Percentiles rank a stretch among this genome's conserved stretches.
phyloP scores from a whole-genome alignment of 1,140 invertebrate species.

The Drosophila mauritiana region DNA sequence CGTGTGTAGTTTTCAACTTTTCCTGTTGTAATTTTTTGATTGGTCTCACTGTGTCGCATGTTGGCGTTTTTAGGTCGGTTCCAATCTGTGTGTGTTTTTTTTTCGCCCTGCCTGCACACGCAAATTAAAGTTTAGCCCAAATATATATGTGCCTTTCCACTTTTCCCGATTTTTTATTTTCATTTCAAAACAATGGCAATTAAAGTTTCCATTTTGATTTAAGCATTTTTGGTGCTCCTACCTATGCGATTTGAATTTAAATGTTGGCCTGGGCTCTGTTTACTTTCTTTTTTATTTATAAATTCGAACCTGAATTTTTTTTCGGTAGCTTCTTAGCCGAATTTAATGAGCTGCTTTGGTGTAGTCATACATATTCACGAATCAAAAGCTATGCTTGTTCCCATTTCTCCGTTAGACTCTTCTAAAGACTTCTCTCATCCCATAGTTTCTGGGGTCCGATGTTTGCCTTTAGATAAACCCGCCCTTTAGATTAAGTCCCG shows the following conservation, averaged over 20 bases:
- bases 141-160: conserved; percentile 6
- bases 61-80: conserved; percentile 71
- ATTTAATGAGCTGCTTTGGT: conserved; percentile 12
- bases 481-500: conserved; percentile 29
- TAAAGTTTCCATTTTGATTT: conserved; percentile 11
- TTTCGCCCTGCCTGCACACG: conserved; percentile 34
- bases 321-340: conserved; percentile 9
- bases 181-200: conserved; percentile 6
- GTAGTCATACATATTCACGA: conserved; percentile 28
- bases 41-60: conserved; percentile 66
- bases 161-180: conserved; percentile 8
- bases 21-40: conserved; percentile 48
- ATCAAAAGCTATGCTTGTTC: conserved; percentile 20
- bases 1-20: conserved; percentile 39
- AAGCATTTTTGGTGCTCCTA: not conserved
- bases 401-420: conserved; percentile 16
- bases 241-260: conserved; percentile 23
- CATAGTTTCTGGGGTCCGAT: conserved; percentile 13
- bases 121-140: conserved; percentile 38
- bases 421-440: conserved; percentile 1
- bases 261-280: not conserved
- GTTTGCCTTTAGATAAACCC: conserved; percentile 20
- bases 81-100: conserved; percentile 19
- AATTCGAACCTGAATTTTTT: conserved; percentile 11
- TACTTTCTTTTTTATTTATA: conserved; percentile 22